These are phyloP conservation scores for Eulemur rubriventer DNA, from an alignment of 2,797 vertebrate species.

Conservation along the genomic window DNA sequence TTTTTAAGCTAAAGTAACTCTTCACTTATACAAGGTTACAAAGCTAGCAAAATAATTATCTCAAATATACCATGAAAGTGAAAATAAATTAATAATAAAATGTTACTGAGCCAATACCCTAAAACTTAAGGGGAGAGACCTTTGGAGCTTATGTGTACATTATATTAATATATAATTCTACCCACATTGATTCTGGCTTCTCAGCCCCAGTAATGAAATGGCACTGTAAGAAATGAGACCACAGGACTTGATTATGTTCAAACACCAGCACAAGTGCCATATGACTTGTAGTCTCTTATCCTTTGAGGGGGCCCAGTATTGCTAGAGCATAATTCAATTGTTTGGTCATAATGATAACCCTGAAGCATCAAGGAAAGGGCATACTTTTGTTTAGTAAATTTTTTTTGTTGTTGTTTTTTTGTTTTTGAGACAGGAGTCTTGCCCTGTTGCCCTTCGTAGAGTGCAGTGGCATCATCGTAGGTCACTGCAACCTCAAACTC, in stretches of 20 bases:
- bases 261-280: not conserved
- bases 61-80: not conserved
- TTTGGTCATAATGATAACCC: not conserved
- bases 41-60: not conserved
- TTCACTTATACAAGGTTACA: not conserved
- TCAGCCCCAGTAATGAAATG: constrained; percentile 29
- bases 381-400: not conserved
- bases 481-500: too few species aligned
- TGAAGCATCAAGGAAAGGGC: not conserved
- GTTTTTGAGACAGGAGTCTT: too few species aligned
- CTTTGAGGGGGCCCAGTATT: not conserved
- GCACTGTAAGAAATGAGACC: not conserved
- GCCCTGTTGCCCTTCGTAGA: too few species aligned
- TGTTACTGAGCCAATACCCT: not conserved
- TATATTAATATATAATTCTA: not conserved
- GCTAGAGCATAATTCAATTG: not conserved
- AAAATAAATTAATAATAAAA: constrained; percentile 26
- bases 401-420: not conserved
- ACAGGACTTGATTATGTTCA: not conserved
- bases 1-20: not conserved
- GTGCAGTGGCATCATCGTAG: too few species aligned
- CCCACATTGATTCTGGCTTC: constrained; percentile 16
- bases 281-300: not conserved
- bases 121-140: not conserved
- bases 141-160: not conserved